Base-by-base conservation (phyloP, 35 echinoderm and acorn worm species). In the Heliocidaris tuberculata region DNA sequence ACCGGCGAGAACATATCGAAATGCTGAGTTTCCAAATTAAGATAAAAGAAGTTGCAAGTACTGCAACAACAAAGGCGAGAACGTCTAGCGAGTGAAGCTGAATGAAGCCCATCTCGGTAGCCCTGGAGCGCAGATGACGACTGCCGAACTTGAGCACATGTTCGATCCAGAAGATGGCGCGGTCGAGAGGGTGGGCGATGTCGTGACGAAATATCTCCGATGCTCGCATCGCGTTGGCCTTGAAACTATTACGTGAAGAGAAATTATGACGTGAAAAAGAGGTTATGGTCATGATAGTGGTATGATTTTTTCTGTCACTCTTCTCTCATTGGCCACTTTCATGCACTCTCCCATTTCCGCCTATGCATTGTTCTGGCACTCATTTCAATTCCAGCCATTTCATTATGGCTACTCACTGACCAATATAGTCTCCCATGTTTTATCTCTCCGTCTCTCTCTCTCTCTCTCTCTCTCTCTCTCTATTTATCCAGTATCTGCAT, bases 121-220 rank as follows among this genome's bases (percentile, higher is more conserved):
- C 90, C 86, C 85, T 59, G 21, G 94, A 89, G 30, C 96, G n/a
- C 0, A 96, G 90, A 89, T 96, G 96, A 16, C 31, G 65, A 9
- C 90, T 65, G 13, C 96, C 94, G 32, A 60, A 94, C 56, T 96
- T 95, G 87, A 96, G 48, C 49, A 96, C 96, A 48, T 96, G 96
- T 88, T 96, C 96, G 49, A 96, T 96, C 96, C 96, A 96, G 65
- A 93, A 96, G 9, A 96, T 85, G 17, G 96, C 96, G 31, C 94
- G 88, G 47, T 95, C 94, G 15, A 59, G 30, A 85, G 96, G 86
- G 27, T 48, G 88, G 48, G 85, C 49, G 29, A 93, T 93, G 19
- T 90, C 13, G 94, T 96, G 93, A 42, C 86, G 48, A 42, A 94
- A 52, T n/a, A 96, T 94, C 19, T n/a, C 59, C 19, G 96, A 94